Base-by-base conservation (phyloP, 2,888 invertebrate species). In the Mactromeris polynyma region DNA sequence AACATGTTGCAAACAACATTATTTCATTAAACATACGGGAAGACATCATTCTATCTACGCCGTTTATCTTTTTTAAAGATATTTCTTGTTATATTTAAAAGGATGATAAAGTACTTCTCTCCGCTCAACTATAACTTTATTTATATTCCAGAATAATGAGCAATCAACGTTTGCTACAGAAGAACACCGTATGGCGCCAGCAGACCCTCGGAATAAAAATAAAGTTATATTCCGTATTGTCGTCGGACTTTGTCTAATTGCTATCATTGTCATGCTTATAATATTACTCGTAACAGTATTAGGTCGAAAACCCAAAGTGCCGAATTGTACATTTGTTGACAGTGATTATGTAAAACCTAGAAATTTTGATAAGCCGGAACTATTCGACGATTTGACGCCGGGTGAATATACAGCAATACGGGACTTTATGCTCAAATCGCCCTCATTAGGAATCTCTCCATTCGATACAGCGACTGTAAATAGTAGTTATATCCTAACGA, bases 331-430 rank as follows among this genome's bases (percentile, higher is more conserved):
- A 42, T 73, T 69, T 42, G 40, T 38, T 83, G 36, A 82, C 64
- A 38, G 9, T 36, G 83, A 84, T 46, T 36, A 51, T 38, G 26
- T 84, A n/a, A 84, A 19, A 78, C 92, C 92, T 26, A 89, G 94
- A 73, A 87, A 95, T 82, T 80, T 93, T 31, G 85, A 93, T 31
- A 91, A 90, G 26, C 95, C 94, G 3, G 93, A 93, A 21, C 79
- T 94, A 9, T 95, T 95, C 58, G 94, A 94, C 46, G 95, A 95
- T 87, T 89, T 95, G 14, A 94, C 94, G 0, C 90, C 93, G 2
- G 78, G 83, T 1, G 95, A 95, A 88, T 92, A 93, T 88, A 80
- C 89, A 21, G 85, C 89, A 14, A 91, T 94, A 1, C 83, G 91
- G 38, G 88, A 92, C 38, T 95, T 94, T 78, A 81, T 95, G 54